These are phyloP conservation scores for Dermatemys mawii DNA, from an alignment of 2,113 vertebrate species.

Conservation along the genomic window DNA sequence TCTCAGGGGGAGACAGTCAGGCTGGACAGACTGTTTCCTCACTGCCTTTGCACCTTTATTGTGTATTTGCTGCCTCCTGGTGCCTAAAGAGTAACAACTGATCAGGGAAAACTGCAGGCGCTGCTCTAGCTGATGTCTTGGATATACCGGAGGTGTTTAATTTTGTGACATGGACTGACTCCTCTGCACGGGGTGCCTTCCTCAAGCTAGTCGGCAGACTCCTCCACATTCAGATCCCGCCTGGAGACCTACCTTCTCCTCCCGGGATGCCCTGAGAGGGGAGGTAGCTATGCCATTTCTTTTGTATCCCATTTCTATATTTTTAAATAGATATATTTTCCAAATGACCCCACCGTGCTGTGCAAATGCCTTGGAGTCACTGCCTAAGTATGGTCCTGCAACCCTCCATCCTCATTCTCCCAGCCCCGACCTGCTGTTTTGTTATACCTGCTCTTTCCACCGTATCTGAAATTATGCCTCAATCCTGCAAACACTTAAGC, in stretches of 20 bases:
- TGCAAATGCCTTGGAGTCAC: not conserved
- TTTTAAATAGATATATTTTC: not conserved
- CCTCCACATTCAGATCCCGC: not conserved
- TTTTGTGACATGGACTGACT: not conserved
- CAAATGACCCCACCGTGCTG: not conserved
- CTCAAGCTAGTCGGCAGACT: not conserved
- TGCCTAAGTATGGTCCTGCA: not conserved
- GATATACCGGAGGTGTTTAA: not conserved
- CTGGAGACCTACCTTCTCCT: not conserved
- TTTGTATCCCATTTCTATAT: not conserved
- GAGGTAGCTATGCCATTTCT: not conserved
- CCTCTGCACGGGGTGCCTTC: not conserved
- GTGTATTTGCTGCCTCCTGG: constrained; percentile 66
- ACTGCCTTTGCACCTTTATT: constrained; percentile 4
- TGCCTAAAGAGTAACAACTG: constrained; percentile 11
- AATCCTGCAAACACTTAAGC: not conserved
- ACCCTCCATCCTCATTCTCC: not conserved
- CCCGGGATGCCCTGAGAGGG: not conserved
- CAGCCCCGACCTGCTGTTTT: not conserved
- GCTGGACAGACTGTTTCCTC: not conserved
- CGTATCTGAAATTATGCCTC: not conserved
- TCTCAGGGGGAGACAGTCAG: not conserved
- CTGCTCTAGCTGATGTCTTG: accelerated
- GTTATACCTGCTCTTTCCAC: not conserved
- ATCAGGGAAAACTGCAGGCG: too few relatives aligned